Conservation (phyloP, 2,888 invertebrate species). For the Microdon myrmicae region DNA sequence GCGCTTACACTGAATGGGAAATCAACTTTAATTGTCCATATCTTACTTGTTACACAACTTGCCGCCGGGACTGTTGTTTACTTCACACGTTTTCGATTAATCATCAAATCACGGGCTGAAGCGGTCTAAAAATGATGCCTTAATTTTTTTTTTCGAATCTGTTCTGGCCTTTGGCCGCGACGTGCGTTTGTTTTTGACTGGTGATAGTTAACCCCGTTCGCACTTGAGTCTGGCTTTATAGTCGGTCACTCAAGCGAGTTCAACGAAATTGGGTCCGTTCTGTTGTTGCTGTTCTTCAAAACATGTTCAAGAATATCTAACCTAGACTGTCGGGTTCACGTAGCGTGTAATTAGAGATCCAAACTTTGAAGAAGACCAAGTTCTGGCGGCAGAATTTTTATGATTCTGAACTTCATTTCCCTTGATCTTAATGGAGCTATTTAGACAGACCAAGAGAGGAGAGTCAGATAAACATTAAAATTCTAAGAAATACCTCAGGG, state of each 20-base stretch:
- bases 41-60: slow-evolving; percentile 25
- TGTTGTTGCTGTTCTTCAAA: slow-evolving; percentile 14
- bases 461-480: slow-evolving; percentile 3
- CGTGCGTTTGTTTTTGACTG: slow-evolving; percentile 8
- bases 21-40: slow-evolving; percentile 42
- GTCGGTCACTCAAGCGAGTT: slow-evolving; percentile 43
- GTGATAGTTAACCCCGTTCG: slow-evolving; percentile 38
- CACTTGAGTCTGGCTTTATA: slow-evolving; percentile 37
- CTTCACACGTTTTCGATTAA: slow-evolving; percentile 19
- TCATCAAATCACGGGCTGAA: slow-evolving; percentile 40
- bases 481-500: slow-evolving; percentile 16
- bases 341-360: slow-evolving; percentile 45
- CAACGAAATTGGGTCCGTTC: slow-evolving; percentile 27
- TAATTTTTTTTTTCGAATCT: slow-evolving; percentile 14
- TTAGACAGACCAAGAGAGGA: slow-evolving; percentile 17
- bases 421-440: slow-evolving; percentile 26
- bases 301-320: slow-evolving; percentile 30
- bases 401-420: background rate
- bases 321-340: slow-evolving; percentile 34
- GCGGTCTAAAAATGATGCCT: slow-evolving; percentile 41
- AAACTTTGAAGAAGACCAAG: slow-evolving; percentile 24
- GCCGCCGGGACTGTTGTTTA: slow-evolving; percentile 5
- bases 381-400: slow-evolving; percentile 11
- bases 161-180: no score
- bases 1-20: slow-evolving; percentile 28